phyloP scores from a whole-genome alignment of 2,113 vertebrate species.

The Arenaria interpres region DNA sequence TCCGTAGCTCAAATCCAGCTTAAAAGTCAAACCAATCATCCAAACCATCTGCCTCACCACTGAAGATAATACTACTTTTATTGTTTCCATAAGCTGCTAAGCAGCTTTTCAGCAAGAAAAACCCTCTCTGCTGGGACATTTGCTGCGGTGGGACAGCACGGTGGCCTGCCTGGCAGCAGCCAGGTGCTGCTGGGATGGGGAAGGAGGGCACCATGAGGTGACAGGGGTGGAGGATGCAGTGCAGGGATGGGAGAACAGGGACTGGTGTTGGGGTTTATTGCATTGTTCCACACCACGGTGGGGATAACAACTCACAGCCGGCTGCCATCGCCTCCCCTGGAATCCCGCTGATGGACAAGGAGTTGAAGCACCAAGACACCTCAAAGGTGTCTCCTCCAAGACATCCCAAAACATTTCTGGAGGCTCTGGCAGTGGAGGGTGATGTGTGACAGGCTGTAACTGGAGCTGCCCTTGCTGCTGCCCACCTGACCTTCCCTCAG shows the following conservation, averaged over 20 bases:
- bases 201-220: not conserved
- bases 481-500: conserved; percentile 37
- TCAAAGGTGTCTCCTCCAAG: not conserved
- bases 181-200: not conserved
- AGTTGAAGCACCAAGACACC: not conserved
- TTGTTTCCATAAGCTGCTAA: conserved; percentile 70
- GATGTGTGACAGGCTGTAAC: not conserved
- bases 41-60: conserved; percentile 60
- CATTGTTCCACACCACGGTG: not conserved
- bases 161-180: accelerated
- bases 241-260: not conserved
- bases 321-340: not conserved
- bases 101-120: conserved; percentile 61
- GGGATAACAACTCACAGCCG: accelerated
- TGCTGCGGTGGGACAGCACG: not conserved
- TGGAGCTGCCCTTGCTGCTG: conserved; percentile 17
- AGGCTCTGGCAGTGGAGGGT: not conserved
- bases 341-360: not conserved
- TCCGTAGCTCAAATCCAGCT: conserved; percentile 69
- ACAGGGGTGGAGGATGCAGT: not conserved
- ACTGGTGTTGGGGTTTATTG: not conserved
- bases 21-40: conserved; percentile 70
- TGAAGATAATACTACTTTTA: conserved; percentile 69
- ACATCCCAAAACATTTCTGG: not conserved
- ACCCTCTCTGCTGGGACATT: conserved; percentile 27